A percentile compares a stretch with the other conserved stretches of the same genome.
Evolutionary conservation across 2,888 invertebrate genomes (phyloP).

Genomic region (Hemaris fuciformis): DNA sequence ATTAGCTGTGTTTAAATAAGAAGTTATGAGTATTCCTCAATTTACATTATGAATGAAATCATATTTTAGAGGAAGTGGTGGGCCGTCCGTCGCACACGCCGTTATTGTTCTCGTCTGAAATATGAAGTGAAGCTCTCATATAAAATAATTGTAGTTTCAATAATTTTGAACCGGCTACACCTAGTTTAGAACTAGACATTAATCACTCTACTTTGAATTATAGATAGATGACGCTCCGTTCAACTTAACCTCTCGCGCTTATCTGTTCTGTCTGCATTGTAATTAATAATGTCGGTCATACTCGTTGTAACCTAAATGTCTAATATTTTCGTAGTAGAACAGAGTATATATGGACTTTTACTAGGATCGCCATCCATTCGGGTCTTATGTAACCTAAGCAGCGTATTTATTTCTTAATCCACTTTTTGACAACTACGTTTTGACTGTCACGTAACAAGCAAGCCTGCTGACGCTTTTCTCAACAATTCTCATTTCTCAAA

Average conservation of each 20-base stretch:
- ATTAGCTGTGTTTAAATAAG: too few species aligned
- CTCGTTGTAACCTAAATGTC: neutral
- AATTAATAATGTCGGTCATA: neutral
- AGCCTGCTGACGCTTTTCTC: too few species aligned
- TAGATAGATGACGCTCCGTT: slow-evolving; percentile 34
- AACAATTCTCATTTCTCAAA: too few species aligned
- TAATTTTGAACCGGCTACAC: slow-evolving; percentile 20
- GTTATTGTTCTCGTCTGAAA: neutral
- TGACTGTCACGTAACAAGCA: too few species aligned
- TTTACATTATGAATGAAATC: too few species aligned
- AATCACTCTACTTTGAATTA: slow-evolving; percentile 29
- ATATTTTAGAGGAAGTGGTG: neutral
- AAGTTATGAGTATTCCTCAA: too few species aligned
- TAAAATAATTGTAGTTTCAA: neutral
- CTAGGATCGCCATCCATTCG: too few species aligned
- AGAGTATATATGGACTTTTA: too few species aligned
- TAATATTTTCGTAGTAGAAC: neutral
- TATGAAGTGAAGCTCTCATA: neutral
- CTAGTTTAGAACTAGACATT: slow-evolving; percentile 31
- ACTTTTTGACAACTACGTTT: too few species aligned
- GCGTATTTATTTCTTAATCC: too few species aligned
- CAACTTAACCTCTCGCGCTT: slow-evolving; percentile 20
- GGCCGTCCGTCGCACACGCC: neutral
- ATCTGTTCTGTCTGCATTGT: neutral
- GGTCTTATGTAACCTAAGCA: too few species aligned